phyloP scores from a whole-genome alignment of 2,797 vertebrate species.

The Helicolenus hilgendorfi region DNA sequence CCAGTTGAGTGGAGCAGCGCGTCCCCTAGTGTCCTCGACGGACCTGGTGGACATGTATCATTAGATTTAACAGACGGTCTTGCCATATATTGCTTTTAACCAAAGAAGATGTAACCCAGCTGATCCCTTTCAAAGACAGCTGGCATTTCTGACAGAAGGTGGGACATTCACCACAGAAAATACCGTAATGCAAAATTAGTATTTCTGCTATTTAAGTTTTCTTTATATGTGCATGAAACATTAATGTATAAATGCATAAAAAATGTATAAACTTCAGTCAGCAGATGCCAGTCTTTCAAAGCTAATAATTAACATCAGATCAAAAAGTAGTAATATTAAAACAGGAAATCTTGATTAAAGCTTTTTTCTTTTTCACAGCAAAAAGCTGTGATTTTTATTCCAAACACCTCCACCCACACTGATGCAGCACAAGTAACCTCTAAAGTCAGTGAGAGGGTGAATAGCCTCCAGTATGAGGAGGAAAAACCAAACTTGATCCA shows the following conservation, averaged over 20 bases:
- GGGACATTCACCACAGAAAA: neutral
- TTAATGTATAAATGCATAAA: neutral
- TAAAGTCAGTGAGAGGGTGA: constrained; percentile 72
- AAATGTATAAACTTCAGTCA: neutral
- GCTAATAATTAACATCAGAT: neutral
- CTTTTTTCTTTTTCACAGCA: neutral
- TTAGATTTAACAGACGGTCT: too few species aligned
- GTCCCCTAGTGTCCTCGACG: too few species aligned
- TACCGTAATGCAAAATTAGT: neutral
- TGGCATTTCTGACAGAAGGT: neutral
- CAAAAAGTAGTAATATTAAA: neutral
- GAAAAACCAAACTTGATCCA: constrained; percentile 75
- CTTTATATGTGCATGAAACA: neutral
- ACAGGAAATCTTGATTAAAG: neutral
- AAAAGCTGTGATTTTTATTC: constrained; percentile 46
- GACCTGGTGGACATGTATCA: too few species aligned
- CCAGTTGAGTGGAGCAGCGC: too few species aligned
- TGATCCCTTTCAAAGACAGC: neutral
- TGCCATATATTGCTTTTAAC: neutral
- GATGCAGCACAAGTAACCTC: constrained; percentile 66
- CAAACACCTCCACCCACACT: constrained; percentile 49
- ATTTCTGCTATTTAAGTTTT: neutral
- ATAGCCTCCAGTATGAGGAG: constrained; percentile 76
- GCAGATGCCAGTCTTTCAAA: neutral
- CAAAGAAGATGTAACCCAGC: neutral